Evolutionary conservation across 2,888 invertebrate species (phyloP), one percentile per base, ranked within the genome.

Genomic region (Trichopoda pennipes): DNA sequence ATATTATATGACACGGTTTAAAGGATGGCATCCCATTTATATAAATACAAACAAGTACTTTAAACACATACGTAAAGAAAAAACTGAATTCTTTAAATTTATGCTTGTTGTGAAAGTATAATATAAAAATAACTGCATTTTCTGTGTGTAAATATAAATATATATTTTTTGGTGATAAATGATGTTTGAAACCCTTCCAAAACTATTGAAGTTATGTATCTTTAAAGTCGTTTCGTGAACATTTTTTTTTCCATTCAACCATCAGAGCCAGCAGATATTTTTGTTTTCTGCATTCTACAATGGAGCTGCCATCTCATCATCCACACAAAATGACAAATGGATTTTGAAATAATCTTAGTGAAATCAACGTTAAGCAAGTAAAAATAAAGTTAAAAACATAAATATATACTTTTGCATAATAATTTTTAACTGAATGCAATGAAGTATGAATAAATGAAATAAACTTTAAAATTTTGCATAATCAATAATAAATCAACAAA

Each of bases 291-390:
- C 58, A 78, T 4, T 72, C 53, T 66, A 61, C 79, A 68, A 56
- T 49, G 42, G 49, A n/a, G 17, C 35, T 74, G 49, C 47, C n/a
- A 38, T 38, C 38, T 49, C 60, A 68, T 66, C 75, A 72, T 42
- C 44, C 28, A 56, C 23, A 55, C 42, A 66, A 64, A 79, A 82
- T 82, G 82, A 82, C 75, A 79, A 82, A 82, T 82, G 82, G 68
- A 72, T 66, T 64, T 61, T 49, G 38, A 68, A 75, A 75, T 75
- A 64, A 68, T 79, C 28, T 28, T 72, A 10, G 69, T 21, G 61
- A 72, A 79, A 35, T 42, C 60, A 75, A n/a, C 66, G 16, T 56
- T 23, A 16, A 35, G 56, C 49, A 74, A 61, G 49, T 72, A 58
- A 76, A 28, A 66, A 66, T 76, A 63, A 58, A 78, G 53, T 58